Evolutionary conservation across 1,140 invertebrate species (phyloP), one percentile per base, ranked within the genome.

Genomic region (Catajapyx aquilonaris): DNA sequence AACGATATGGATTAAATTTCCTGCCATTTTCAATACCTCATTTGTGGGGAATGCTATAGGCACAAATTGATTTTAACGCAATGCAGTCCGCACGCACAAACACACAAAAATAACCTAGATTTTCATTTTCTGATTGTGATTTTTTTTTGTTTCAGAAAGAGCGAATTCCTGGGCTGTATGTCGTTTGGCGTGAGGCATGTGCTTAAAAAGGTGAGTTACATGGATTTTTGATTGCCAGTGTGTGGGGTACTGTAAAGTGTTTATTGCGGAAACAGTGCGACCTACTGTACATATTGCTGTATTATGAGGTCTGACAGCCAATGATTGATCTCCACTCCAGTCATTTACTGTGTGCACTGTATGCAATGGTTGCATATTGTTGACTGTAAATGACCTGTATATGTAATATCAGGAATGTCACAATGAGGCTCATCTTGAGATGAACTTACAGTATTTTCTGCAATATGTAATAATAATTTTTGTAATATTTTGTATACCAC

Each of bases 111-210:
- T n/a, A n/a, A n/a, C n/a, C n/a, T n/a, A n/a, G n/a, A n/a, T n/a
- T 28, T 28, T 28, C 13, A 28, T 28, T 28, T 9, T 28, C 13
- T 28, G 23, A 9, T 28, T 28, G 46, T 44, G 37, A 42, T 45
- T 38, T 35, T 11, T 31, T 41, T 42, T 35, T 54, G 44, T 67
- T 67, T 2, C 65, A 78, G 75, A 57, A 65, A 71, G 46, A 78
- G 74, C 60, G 75, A 80, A 56, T 77, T 80, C 54, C 55, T 80
- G 54, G 77, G 77, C 61, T 80, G 75, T 52, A 70, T 74, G 64
- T 76, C 72, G 46, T 76, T 80, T 61, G 69, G 72, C 41, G 59
- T 78, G 42, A 64, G 66, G 55, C 65, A 76, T 65, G 65, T 68
- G 30, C 56, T 66, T 56, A 65, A 66, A 44, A 64, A 67, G 60